phyloP scores from a whole-genome alignment of 2,113 vertebrate genomes.

The Scolopax mira region DNA sequence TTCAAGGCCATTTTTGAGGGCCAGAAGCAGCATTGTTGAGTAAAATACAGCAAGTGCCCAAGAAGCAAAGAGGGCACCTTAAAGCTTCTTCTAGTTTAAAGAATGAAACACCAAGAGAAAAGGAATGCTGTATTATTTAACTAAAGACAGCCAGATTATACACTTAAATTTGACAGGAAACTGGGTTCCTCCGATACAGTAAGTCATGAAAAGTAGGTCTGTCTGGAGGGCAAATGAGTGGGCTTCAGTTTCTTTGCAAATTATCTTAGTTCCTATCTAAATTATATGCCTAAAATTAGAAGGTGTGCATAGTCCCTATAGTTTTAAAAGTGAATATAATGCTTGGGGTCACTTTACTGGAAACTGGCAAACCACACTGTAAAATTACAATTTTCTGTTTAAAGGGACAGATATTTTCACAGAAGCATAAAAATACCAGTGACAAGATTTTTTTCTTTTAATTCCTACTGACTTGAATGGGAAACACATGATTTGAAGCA shows the following conservation, averaged over 20 bases:
- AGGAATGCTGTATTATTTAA: neutral
- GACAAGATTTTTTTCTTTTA: neutral
- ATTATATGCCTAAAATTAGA: neutral
- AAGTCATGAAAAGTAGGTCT: neutral
- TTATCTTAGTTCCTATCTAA: neutral
- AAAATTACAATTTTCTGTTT: neutral
- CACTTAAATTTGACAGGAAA: neutral
- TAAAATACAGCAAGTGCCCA: neutral
- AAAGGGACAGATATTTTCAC: neutral
- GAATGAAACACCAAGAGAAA: neutral
- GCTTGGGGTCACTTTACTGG: neutral
- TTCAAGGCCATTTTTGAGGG: neutral
- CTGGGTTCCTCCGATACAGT: neutral
- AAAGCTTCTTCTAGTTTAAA: neutral
- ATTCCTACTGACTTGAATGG: neutral
- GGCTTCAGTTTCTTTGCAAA: neutral
- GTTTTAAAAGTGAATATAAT: neutral
- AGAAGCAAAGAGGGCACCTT: neutral
- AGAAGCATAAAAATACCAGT: neutral
- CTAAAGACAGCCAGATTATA: neutral
- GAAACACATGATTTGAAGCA: neutral
- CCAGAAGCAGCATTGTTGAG: neutral
- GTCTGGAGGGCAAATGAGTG: neutral
- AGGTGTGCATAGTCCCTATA: neutral
- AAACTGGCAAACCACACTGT: neutral